Base-by-base conservation (phyloP, 2,888 invertebrate species). In the Cybosia mesomella region DNA sequence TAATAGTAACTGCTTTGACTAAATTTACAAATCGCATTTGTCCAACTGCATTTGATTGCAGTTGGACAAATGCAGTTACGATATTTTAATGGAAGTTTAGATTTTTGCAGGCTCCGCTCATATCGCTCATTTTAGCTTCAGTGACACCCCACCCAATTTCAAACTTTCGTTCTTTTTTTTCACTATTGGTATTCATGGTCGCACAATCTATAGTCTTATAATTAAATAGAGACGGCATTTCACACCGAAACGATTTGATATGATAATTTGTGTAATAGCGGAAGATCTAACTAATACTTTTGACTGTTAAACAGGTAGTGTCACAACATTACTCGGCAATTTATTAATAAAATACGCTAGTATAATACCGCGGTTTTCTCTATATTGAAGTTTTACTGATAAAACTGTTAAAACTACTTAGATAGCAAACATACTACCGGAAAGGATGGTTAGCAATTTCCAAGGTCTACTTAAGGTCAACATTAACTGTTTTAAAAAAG, bases 261-360 rank as follows among this genome's bases (percentile, higher is more conserved):
- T 81, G 82, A 75, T 83, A 85, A 84, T 86, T 80, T 71, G 59
- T 43, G 70, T 79, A 80, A 82, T 81, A 79, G 79, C 86, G 85
- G 86, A 83, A 83, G 83, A 79, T 67, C 68, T 59, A 63, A 70
- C 78, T 70, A 81, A 82, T 83, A 82, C 75, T 72, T 79, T 74
- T 76, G n/a, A 84, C 80, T 69, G 77, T 72, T 66, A 74, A 75
- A 76, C 13, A 68, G 65, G 67, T 70, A 66, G 63, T 75, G 76
- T 78, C 81, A 76, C 78, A 75, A 76, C 68, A 58, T 63, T 24
- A 53, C 49, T 22, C 32, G 34, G 39, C 64, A 61, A 59, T 71
- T 79, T 69, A 74, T 79, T 59, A 21, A 72, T 71, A 71, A 61
- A 32, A 66, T 72, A 39, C 22, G 2, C 67, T 70, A 66, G 69